Base-by-base conservation (phyloP, 2,888 invertebrate genomes). In the Achlya flavicornis region DNA sequence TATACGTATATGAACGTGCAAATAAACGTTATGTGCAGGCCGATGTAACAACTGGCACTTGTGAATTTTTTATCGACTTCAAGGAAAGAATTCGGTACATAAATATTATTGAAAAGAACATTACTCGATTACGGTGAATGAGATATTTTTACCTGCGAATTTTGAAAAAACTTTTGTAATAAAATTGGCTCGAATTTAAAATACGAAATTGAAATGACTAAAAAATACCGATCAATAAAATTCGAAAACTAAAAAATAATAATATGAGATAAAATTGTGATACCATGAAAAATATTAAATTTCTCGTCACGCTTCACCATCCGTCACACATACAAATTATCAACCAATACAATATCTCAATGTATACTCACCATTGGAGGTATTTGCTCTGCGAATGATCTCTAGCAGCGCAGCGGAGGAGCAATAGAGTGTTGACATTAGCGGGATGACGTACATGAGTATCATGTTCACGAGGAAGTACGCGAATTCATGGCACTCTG, bases 321-420 rank as follows among this genome's bases (percentile, higher is more conserved):
- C 46, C n/a, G 14, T 14, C 14, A 14, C 14, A 14, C 12, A 46
- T n/a, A 46, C 2, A 46, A 41, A 4, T 41, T 11, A 4, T 1
- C 6, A 46, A 7, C n/a, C 46, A 46, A n/a, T 6, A 41, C 12
- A 0, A 46, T 19, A 61, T 57, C 11, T 43, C 10, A 57, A 63
- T 60, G 79, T 95, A 95, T 93, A 67, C 94, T 92, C 61, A 92
- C 93, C 93, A 84, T 93, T 91, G 32, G 93, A 88, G 3, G 95
- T 94, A 76, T 96, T 96, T 0, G 97, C 96, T 74, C 97, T 94
- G 59, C 95, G 94, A 75, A 96, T 97, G 71, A 98, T 98, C 91
- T 98, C 97, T 64, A 96, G 88, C 48, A 99, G 94, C 69, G 99
- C 98, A 61, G 98, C 97, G 0, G 96, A 96, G 78, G 99, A 99